phyloP scores from a whole-genome alignment of 2,797 vertebrate species.

The Mormyrops boulengeri region DNA sequence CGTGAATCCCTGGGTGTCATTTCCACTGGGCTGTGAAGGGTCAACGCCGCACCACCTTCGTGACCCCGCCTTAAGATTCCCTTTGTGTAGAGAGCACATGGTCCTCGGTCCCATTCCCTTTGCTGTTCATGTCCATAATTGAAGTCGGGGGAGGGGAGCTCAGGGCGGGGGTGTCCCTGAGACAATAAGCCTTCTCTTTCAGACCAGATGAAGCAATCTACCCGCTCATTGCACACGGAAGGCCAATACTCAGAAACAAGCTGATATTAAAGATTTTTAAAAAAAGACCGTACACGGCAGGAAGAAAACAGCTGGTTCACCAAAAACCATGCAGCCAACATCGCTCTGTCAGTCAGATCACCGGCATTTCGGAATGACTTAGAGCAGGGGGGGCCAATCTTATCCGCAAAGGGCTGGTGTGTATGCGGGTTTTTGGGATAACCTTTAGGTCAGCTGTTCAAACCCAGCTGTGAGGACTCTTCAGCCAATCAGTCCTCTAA shows the following conservation, averaged over 20 bases:
- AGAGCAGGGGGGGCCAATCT: too few relatives aligned
- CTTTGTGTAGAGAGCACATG: slow-evolving; percentile 22
- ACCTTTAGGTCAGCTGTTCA: too few relatives aligned
- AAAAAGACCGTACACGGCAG: background rate
- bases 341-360: background rate
- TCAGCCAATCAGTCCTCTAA: too few relatives aligned
- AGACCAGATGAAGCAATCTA: background rate
- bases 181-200: background rate
- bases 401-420: too few relatives aligned
- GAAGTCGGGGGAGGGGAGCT: background rate
- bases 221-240: background rate
- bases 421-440: too few relatives aligned
- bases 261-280: background rate
- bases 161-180: background rate
- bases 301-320: background rate
- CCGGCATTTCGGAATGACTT: background rate
- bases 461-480: too few relatives aligned
- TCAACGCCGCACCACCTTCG: slow-evolving; percentile 24
- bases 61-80: background rate
- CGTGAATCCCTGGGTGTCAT: slow-evolving; percentile 20
- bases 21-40: slow-evolving; percentile 36
- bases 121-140: background rate
- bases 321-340: background rate
- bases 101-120: background rate
- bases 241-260: background rate